phyloP scores from a whole-genome alignment of 1,140 invertebrate genomes.

The Galleria mellonella region DNA sequence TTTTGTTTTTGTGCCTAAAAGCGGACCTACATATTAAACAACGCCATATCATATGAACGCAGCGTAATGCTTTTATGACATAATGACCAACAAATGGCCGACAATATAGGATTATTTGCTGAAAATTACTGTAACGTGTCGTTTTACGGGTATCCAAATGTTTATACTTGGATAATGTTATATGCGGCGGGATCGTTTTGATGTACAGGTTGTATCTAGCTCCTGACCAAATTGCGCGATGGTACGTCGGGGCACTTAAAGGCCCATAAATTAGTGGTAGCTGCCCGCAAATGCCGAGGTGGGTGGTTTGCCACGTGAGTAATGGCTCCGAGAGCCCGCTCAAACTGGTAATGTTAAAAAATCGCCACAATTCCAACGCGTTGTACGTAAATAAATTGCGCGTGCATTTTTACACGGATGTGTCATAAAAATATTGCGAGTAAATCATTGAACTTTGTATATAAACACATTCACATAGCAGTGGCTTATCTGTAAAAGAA shows the following conservation, averaged over 20 bases:
- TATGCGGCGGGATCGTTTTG: constrained; percentile 3
- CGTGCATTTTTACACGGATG: constrained; percentile 3
- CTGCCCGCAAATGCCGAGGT: constrained; percentile 60
- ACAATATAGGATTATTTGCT: neutral
- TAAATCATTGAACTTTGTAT: too few relatives aligned
- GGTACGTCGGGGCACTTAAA: constrained; percentile 52
- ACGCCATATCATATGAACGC: neutral
- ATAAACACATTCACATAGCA: too few relatives aligned
- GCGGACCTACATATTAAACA: neutral
- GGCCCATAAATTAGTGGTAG: constrained; percentile 59
- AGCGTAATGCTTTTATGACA: neutral
- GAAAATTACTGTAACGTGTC: too few relatives aligned
- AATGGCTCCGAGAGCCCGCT: constrained; percentile 49
- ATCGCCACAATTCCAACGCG: constrained; percentile 14
- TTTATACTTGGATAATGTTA: neutral
- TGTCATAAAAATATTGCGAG: too few relatives aligned
- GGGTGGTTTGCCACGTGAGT: constrained; percentile 57
- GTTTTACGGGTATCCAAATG: neutral
- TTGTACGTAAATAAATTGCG: constrained; percentile 32
- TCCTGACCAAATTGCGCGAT: constrained; percentile 35
- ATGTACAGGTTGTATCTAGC: constrained; percentile 27
- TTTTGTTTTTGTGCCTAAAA: too few relatives aligned
- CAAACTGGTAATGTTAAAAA: constrained; percentile 51
- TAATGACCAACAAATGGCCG: neutral
- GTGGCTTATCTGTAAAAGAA: too few relatives aligned